These are phyloP conservation scores for Diadegma fenestrale DNA, from an alignment of 2,888 invertebrate species.

Conservation along the genomic window DNA sequence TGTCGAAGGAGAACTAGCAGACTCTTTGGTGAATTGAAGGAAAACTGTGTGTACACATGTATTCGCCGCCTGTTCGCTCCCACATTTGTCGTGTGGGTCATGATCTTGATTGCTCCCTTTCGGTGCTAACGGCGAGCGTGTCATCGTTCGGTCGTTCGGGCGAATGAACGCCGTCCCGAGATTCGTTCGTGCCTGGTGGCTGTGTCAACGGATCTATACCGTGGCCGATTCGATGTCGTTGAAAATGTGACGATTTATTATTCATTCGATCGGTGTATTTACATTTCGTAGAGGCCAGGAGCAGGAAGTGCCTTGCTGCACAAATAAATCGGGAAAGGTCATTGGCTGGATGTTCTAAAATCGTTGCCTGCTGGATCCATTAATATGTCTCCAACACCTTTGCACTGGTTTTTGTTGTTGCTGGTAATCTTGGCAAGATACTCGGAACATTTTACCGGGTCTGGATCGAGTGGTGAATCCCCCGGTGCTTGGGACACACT, in stretches of 20 bases:
- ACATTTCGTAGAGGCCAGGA: slow-evolving; percentile 34
- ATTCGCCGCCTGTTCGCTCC: slow-evolving; percentile 3
- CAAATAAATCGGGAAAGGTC: not conserved
- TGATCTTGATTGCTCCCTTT: slow-evolving; percentile 77
- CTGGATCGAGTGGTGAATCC: slow-evolving; percentile 48
- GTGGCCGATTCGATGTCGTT: slow-evolving; percentile 2
- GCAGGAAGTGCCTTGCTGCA: not conserved
- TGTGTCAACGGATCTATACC: slow-evolving; percentile 27
- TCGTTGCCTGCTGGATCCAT: not conserved
- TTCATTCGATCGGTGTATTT: not conserved
- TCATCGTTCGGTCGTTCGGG: slow-evolving; percentile 39
- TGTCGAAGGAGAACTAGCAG: slow-evolving; percentile 11
- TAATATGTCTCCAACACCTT: slow-evolving; percentile 10
- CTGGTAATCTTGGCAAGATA: slow-evolving; percentile 35
- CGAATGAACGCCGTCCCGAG: slow-evolving; percentile 48
- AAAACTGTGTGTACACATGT: slow-evolving; percentile 20
- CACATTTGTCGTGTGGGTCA: slow-evolving; percentile 49
- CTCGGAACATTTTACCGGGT: slow-evolving; percentile 37
- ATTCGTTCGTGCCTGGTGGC: slow-evolving; percentile 26
- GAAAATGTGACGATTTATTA: not conserved
- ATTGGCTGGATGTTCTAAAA: not conserved
- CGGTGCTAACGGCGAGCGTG: slow-evolving; percentile 42
- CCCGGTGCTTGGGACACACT: slow-evolving; percentile 55
- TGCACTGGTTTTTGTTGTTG: slow-evolving; percentile 34
- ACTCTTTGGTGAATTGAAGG: slow-evolving; percentile 48